Conservation (phyloP, 2,113 vertebrate genomes). For the Pomatostomus ruficeps region DNA sequence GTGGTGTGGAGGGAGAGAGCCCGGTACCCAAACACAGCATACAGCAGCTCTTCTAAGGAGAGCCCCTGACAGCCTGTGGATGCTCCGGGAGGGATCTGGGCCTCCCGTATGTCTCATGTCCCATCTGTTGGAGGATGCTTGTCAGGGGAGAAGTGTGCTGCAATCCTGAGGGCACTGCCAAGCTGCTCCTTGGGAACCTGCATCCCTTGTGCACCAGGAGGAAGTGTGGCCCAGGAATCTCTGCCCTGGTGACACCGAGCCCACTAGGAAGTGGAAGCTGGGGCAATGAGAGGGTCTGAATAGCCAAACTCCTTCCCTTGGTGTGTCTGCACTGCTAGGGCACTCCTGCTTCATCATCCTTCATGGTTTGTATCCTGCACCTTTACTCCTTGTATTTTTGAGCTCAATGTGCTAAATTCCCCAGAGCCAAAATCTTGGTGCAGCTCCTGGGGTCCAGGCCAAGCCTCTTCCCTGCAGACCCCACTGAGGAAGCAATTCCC, state of each 20-base stretch:
- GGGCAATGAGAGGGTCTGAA: neutral
- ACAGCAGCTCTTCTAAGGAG: neutral
- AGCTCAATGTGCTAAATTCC: no score
- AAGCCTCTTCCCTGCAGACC: no score
- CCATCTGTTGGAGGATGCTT: no score
- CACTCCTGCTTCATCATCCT: no score
- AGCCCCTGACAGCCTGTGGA: neutral
- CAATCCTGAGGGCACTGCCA: neutral
- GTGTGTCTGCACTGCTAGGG: neutral
- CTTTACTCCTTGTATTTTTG: no score
- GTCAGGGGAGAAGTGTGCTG: neutral
- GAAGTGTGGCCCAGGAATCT: neutral
- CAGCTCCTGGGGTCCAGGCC: no score
- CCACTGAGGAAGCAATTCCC: no score
- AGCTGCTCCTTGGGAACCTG: neutral
- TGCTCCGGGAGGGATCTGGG: neutral
- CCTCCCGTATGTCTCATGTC: neutral
- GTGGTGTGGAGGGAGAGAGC: neutral
- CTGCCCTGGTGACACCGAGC: neutral
- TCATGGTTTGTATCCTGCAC: no score
- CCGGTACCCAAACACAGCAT: neutral
- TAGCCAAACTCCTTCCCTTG: neutral
- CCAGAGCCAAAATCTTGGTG: no score
- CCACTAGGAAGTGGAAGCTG: neutral
- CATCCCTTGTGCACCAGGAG: neutral